A percentile compares a stretch with the other conserved stretches of the same genome.
phyloP scores from a whole-genome alignment of 2,113 vertebrate genomes.

The Galeopterus variegatus region DNA sequence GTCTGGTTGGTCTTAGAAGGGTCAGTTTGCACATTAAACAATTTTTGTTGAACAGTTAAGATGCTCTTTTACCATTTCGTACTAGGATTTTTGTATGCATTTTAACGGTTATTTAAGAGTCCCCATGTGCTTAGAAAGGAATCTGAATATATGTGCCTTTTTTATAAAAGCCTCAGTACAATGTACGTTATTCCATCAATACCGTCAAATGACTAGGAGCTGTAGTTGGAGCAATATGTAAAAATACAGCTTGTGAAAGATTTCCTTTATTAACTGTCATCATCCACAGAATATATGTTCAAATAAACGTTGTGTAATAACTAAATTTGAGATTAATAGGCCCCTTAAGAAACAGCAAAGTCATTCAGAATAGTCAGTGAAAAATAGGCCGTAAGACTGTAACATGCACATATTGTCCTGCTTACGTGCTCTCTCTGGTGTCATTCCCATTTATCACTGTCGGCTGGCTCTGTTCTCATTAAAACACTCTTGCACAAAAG shows the following conservation, averaged over 20 bases:
- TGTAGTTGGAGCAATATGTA: conserved; percentile 92
- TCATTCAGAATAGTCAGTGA: conserved; percentile 93
- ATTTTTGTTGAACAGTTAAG: conserved; percentile 84
- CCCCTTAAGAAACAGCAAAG: conserved; percentile 92
- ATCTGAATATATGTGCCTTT: conserved; percentile 91
- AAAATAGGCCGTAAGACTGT: conserved; percentile 94
- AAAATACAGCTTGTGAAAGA: conserved; percentile 95
- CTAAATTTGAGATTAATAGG: conserved; percentile 96
- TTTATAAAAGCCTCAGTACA: conserved; percentile 83
- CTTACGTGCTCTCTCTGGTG: conserved; percentile 92
- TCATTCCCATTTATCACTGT: conserved; percentile 98
- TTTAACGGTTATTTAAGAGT: conserved; percentile 93
- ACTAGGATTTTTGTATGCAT: conserved; percentile 87
- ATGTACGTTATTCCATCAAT: conserved; percentile 91
- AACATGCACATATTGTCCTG: conserved; percentile 95
- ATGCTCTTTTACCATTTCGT: conserved; percentile 79
- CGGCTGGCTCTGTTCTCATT: conserved; percentile 95
- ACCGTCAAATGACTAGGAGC: conserved; percentile 89
- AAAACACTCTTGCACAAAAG: conserved; percentile 95
- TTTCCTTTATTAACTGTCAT: conserved; percentile 98
- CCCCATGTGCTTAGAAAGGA: conserved; percentile 89
- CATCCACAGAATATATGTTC: conserved; percentile 97
- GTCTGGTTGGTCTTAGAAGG: conserved; percentile 73
- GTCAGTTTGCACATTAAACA: conserved; percentile 75
- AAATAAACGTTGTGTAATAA: conserved; percentile 98